Evolutionary conservation across 2,888 invertebrate species (phyloP).

Genomic region (Zootermopsis nevadensis): DNA sequence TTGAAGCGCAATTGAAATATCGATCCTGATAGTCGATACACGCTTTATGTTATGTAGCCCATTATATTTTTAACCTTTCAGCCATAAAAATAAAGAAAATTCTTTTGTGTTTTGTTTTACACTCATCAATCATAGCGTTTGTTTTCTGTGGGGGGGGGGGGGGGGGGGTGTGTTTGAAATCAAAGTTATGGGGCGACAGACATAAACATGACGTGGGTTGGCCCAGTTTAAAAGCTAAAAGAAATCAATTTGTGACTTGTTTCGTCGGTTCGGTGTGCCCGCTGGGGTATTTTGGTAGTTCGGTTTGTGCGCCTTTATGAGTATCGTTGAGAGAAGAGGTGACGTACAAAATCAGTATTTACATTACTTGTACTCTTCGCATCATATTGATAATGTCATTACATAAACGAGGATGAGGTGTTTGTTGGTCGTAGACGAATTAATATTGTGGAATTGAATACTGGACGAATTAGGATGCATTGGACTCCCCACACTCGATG

Average conservation of each 20-base stretch:
- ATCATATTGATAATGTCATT: too few relatives aligned
- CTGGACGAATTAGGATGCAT: too few relatives aligned
- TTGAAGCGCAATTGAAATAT: slow-evolving; percentile 19
- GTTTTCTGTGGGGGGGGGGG: background rate
- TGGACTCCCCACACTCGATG: too few relatives aligned
- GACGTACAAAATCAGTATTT: too few relatives aligned
- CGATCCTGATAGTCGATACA: slow-evolving; percentile 24
- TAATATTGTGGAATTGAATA: too few relatives aligned
- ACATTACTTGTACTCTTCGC: too few relatives aligned
- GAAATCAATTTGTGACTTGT: background rate
- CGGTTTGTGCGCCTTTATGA: too few relatives aligned
- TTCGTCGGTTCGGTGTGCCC: background rate
- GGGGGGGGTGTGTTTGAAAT: too few relatives aligned
- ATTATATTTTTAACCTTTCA: background rate
- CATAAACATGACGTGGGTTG: background rate
- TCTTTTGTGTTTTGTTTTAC: background rate
- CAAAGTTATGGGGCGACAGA: background rate
- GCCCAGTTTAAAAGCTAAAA: background rate
- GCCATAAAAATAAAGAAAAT: background rate
- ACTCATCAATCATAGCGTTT: background rate
- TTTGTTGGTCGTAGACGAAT: too few relatives aligned
- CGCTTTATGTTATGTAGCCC: slow-evolving; percentile 17
- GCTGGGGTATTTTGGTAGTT: too few relatives aligned
- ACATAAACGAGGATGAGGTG: too few relatives aligned
- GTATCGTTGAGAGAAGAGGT: too few relatives aligned